Percentiles rank a stretch among this genome's conserved stretches.
phyloP scores from a whole-genome alignment of 2,113 vertebrate species.

The Isichthys henryi region DNA sequence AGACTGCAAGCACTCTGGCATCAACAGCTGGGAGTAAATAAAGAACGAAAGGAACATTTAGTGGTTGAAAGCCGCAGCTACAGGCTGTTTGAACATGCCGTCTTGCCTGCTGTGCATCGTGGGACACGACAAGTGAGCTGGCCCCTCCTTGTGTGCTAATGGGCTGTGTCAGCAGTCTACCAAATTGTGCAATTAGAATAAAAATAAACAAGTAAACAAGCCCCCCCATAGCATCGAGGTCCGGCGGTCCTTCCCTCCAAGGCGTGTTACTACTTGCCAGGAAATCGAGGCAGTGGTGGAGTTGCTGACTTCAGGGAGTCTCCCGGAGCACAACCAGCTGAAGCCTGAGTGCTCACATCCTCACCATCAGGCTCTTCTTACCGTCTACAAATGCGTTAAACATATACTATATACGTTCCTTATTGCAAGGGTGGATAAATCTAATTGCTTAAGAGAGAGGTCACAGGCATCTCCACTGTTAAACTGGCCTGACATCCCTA shows the following conservation, averaged over 20 bases:
- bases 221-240: neutral
- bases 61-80: neutral
- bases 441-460: no score
- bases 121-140: neutral
- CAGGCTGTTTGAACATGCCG: neutral
- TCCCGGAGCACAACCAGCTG: neutral
- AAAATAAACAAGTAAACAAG: neutral
- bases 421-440: no score
- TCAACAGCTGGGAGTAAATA: neutral
- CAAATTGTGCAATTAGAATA: neutral
- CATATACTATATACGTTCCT: no score
- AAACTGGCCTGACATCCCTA: neutral
- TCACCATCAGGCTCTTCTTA: neutral
- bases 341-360: neutral
- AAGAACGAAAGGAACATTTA: neutral
- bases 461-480: neutral
- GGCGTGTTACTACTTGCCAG: neutral
- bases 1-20: neutral
- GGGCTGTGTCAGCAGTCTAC: neutral
- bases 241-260: neutral
- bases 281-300: neutral
- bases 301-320: constrained; percentile 15
- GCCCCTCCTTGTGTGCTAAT: neutral
- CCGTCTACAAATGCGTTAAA: neutral
- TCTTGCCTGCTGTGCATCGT: neutral